These are phyloP conservation scores for Copsychus sechellarum DNA, from an alignment of 2,113 vertebrate genomes.

Conservation along the genomic window DNA sequence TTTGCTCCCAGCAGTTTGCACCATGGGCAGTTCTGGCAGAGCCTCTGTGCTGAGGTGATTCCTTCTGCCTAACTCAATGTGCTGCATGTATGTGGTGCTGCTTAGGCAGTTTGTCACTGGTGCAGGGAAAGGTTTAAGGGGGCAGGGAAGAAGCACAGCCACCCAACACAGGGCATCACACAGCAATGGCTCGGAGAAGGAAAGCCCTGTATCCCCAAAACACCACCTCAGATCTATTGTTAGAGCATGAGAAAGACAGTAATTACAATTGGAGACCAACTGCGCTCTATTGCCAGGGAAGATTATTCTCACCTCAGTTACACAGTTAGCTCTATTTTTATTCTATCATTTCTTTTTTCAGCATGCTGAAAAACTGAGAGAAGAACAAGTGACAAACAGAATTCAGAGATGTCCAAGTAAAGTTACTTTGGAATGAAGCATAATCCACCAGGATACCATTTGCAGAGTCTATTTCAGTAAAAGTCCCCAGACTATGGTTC, in stretches of 20 bases:
- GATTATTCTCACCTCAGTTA: constrained; percentile 29
- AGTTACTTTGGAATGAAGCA: constrained; percentile 10
- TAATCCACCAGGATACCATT: constrained; percentile 8
- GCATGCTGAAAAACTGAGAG: constrained; percentile 9
- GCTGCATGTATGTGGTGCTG: background rate
- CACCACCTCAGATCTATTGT: constrained; percentile 24
- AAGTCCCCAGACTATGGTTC: background rate
- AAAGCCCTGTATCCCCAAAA: background rate
- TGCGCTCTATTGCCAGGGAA: background rate
- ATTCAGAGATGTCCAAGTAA: constrained; percentile 32
- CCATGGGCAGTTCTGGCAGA: background rate
- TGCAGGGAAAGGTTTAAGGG: background rate
- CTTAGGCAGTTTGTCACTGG: background rate
- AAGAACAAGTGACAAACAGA: constrained; percentile 20
- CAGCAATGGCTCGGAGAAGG: background rate
- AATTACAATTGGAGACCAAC: constrained; percentile 26
- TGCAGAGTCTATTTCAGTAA: constrained; percentile 27
- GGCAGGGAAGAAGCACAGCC: background rate
- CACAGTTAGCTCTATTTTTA: constrained; percentile 44
- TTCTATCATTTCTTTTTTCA: constrained; percentile 22
- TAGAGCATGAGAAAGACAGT: background rate
- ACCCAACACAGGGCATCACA: background rate
- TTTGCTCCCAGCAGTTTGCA: background rate
- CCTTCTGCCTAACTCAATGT: background rate
- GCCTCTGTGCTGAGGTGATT: background rate